Evolutionary conservation across 2,888 invertebrate species (phyloP).

Genomic region (Ochropleura leucogaster): DNA sequence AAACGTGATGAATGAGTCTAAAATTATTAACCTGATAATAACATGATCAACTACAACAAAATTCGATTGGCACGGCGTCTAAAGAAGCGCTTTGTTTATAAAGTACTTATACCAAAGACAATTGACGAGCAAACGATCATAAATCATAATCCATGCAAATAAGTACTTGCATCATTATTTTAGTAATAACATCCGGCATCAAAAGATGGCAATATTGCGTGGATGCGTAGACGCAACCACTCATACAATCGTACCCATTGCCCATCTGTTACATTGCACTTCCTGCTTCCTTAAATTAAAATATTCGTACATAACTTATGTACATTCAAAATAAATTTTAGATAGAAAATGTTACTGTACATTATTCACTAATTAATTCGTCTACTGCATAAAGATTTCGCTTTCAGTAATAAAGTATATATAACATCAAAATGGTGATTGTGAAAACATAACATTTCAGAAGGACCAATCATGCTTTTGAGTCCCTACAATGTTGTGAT

Average conservation of each 20-base stretch:
- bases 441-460: not conserved
- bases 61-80: not conserved
- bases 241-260: conserved; percentile 30
- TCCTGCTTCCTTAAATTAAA: conserved; percentile 42
- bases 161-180: conserved; percentile 13
- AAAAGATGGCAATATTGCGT: conserved; percentile 54
- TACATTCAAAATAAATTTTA: not conserved
- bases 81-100: not conserved
- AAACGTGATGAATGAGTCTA: not conserved
- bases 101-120: not conserved
- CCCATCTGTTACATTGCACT: conserved; percentile 36
- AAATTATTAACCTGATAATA: not conserved
- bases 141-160: conserved; percentile 7
- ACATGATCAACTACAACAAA: not conserved
- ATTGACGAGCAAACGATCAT: conserved; percentile 5
- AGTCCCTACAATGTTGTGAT: not conserved
- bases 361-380: conserved; percentile 5
- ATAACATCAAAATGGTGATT: not conserved
- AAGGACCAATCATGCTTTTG: not conserved
- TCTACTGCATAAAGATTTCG: not conserved
- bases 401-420: not conserved
- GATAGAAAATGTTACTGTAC: not conserved
- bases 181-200: conserved; percentile 36
- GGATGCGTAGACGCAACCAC: conserved; percentile 46
- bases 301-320: conserved; percentile 5